Evolutionary conservation across 2,888 invertebrate species (phyloP), one percentile per base, ranked within the genome.

Genomic region (Blera fallax): DNA sequence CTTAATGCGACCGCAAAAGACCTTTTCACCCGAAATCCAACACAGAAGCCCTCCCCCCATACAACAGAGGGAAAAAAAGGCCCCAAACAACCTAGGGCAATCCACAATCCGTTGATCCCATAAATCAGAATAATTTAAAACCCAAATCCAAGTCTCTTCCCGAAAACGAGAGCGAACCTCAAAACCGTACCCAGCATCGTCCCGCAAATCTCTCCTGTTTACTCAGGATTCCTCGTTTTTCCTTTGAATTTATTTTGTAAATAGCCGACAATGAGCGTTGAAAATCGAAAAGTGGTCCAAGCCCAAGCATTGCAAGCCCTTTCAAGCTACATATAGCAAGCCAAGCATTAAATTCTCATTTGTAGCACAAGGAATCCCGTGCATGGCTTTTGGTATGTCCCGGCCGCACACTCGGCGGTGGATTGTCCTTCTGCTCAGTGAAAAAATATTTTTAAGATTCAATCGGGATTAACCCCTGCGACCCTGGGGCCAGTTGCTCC

Each of bases 91-190:
- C 85, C 85, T 85, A 85, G 76, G 81, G 65, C 77, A 85, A 85
- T 76, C 60, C 81, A 60, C 70, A 76, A 85, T 77, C 85, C 85
- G 60, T 76, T 85, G 81, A 85, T 85, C 85, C 81, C 77, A 85
- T 85, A 85, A 85, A 85, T 85, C 85, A 85, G 85, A 85, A 85
- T 81, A 85, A 81, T 81, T 85, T 85, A 85, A 81, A 72, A 72
- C 77, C 62, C 70, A 81, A 76, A 81, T 60, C 81, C 76, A 67
- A 85, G 81, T 81, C 76, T 60, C 80, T 40, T 4, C 60, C 56
- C 64, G 16, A 65, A 78, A 72, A 37, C 29, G 16, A 16, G 27
- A 16, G 34, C 62, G 27, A 48, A 58, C 72, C 64, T 48, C n/a
- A 18, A 29, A 18, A 16, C 45, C 4, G n/a, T n/a, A 8, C 16